Evolutionary conservation across 2,113 vertebrate species (phyloP).

Genomic region (Speoplatyrhinus poulsoni): DNA sequence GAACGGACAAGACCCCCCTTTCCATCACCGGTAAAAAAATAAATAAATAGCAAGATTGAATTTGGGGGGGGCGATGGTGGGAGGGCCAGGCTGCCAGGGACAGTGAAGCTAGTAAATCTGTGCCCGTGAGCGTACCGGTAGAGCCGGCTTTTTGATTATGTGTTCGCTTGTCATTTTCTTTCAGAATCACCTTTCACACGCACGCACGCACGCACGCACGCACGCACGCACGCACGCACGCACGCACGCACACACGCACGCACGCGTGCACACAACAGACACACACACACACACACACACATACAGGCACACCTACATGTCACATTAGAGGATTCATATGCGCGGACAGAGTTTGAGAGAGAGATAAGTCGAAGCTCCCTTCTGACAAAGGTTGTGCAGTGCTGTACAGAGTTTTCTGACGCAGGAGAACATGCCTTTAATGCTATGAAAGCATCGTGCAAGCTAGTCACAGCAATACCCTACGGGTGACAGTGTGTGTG

Average conservation of each 20-base stretch:
- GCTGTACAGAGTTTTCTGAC: slow-evolving; percentile 2
- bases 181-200: slow-evolving; percentile 7
- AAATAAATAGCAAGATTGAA: slow-evolving; percentile 59
- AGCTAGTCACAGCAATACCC: slow-evolving; percentile 23
- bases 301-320: slow-evolving; percentile 1
- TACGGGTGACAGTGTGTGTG: slow-evolving; percentile 7
- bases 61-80: slow-evolving; percentile 51
- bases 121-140: slow-evolving; percentile 36
- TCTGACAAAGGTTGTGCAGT: slow-evolving; percentile 32
- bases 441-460: slow-evolving; percentile 53
- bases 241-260: too few species aligned
- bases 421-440: slow-evolving; percentile 40
- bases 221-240: slow-evolving; percentile 6
- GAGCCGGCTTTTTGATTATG: slow-evolving; percentile 37
- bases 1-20: slow-evolving; percentile 49
- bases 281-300: slow-evolving; percentile 6
- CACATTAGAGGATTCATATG: not conserved
- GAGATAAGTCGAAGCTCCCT: not conserved
- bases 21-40: slow-evolving; percentile 56
- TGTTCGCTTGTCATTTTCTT: slow-evolving; percentile 25
- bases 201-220: slow-evolving; percentile 4
- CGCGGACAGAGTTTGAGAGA: not conserved
- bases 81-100: slow-evolving; percentile 34
- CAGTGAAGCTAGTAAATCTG: slow-evolving; percentile 58
- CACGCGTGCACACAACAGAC: not conserved